A percentile compares a stretch with the other conserved stretches of the same genome.
Conservation (phyloP, 2,797 vertebrate species). For the Sebastes vulpes region DNA sequence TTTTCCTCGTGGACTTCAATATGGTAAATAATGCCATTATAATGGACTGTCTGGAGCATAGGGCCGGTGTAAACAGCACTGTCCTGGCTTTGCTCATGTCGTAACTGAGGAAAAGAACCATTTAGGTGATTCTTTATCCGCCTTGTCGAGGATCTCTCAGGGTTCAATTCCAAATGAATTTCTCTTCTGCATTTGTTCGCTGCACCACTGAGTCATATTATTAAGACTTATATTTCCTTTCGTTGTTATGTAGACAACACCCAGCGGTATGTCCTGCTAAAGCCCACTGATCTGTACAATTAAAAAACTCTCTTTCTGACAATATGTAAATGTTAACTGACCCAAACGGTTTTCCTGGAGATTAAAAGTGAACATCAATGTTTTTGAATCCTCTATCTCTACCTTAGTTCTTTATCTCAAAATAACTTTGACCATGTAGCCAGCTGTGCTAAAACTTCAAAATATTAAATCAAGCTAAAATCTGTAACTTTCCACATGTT, state of each 20-base stretch:
- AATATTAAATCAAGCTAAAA: background rate
- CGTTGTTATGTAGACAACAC: conserved; percentile 9
- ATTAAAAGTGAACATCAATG: background rate
- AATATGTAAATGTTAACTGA: background rate
- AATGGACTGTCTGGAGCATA: conserved; percentile 23
- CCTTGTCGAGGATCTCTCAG: conserved; percentile 18
- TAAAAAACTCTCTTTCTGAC: background rate
- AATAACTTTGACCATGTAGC: background rate
- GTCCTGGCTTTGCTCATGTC: conserved; percentile 28
- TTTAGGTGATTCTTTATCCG: conserved; percentile 36
- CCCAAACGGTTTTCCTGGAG: background rate
- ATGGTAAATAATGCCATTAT: conserved; percentile 35
- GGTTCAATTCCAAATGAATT: conserved; percentile 37
- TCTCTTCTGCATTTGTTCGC: conserved; percentile 28
- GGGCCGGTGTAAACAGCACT: conserved; percentile 28
- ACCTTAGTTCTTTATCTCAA: background rate
- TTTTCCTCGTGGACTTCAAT: conserved; percentile 9
- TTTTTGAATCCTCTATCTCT: background rate
- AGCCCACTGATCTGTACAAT: background rate
- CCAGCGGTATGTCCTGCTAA: background rate
- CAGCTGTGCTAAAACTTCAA: background rate
- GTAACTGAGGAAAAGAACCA: conserved; percentile 17
- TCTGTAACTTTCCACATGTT: background rate
- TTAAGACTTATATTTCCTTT: conserved; percentile 12
- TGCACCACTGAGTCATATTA: conserved; percentile 32